Base-by-base conservation (phyloP, 2,888 invertebrate genomes). In the Xanthorhoe designata region DNA sequence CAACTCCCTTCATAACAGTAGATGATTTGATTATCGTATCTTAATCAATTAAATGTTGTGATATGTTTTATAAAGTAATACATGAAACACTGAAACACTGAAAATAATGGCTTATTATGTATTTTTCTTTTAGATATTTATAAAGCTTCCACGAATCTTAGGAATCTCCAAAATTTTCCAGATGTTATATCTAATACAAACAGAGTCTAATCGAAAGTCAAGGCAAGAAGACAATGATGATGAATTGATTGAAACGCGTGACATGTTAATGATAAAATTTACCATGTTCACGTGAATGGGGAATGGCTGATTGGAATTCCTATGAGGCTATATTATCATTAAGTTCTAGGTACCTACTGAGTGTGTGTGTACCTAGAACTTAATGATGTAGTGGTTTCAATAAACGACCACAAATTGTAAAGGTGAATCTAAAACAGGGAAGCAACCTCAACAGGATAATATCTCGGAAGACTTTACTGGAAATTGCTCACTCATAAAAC, bases 1-100 rank as follows among this genome's bases (percentile, higher is more conserved):
- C 74, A 71, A 75, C 78, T 77, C 77, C 72, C 60, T 61, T 74
- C 68, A 74, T 75, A 74, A 17, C 17, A 17, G 76, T 72, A 76
- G 74, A 52, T 81, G 78, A 84, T 81, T 80, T 78, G 82, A 85
- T 88, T 78, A 84, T 76, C 66, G 78, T 84, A 81, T 81, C 80
- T 69, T 86, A 89, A 88, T 89, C 88, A 57, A 63, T 62, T 58
- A 72, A 69, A 74, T 69, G 70, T 73, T 75, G 73, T 79, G 83
- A 81, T 82, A 83, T 78, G 38, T 69, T 64, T 58, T 50, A 63
- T 52, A 18, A 47, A 29, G 24, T 24, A 3, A 29, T n/a, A 3
- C 57, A 15, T 32, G 49, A 29, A 49, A 57, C 57, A 9, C 18
- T 17, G 15, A 0, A 18, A 17, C 2, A 9, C 18, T 17, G 15